A percentile compares a stretch with the other conserved stretches of the same genome.
These are phyloP conservation scores for Carcinoscorpius rotundicauda DNA, from an alignment of 1,140 invertebrate species.

Conservation along the genomic window DNA sequence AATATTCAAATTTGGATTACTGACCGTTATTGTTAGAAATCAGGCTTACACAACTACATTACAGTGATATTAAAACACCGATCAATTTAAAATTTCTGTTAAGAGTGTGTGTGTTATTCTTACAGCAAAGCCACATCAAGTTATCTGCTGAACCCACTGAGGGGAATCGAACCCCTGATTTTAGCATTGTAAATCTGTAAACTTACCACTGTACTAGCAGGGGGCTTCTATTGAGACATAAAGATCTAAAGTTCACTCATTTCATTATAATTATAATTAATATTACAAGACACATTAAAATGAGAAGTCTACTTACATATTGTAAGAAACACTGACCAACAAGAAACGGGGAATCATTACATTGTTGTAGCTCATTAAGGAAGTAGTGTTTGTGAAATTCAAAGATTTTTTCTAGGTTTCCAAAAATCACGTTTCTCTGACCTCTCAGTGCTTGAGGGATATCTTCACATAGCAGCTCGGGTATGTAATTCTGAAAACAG, in stretches of 20 bases:
- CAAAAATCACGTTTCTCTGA: constrained; percentile 68
- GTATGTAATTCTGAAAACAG: constrained; percentile 56
- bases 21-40: no score
- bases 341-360: constrained; percentile 58
- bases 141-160: no score
- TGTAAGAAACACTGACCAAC: constrained; percentile 66
- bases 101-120: no score
- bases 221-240: neutral
- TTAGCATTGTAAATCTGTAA: no score
- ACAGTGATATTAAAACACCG: no score
- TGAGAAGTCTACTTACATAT: constrained; percentile 45
- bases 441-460: constrained; percentile 63
- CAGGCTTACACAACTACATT: no score
- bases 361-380: constrained; percentile 57
- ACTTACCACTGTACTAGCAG: no score
- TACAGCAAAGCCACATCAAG: no score
- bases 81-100: no score
- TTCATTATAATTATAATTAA: neutral
- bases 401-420: constrained; percentile 72
- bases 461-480: constrained; percentile 63
- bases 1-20: no score
- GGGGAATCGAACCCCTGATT: no score
- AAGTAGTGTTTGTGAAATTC: constrained; percentile 72
- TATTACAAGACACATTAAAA: no score
- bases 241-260: neutral